These are phyloP conservation scores for Lamprotornis superbus DNA, from an alignment of 2,113 vertebrate species.

Conservation along the genomic window DNA sequence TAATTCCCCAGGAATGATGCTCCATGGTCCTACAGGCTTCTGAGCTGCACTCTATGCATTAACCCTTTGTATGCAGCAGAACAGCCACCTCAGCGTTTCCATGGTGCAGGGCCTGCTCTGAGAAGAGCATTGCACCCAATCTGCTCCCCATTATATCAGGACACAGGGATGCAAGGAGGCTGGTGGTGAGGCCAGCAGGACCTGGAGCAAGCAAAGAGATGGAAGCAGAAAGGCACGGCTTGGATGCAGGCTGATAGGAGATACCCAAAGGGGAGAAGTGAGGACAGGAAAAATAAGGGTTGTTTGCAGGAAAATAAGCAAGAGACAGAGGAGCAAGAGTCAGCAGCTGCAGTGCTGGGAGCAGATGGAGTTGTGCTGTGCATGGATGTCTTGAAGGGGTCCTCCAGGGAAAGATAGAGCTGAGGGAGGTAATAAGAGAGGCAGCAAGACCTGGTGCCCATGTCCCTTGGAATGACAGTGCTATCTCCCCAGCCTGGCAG, in stretches of 20 bases:
- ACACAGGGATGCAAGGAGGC: not conserved
- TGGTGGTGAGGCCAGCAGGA: not conserved
- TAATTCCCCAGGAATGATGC: constrained; percentile 37
- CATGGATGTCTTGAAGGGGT: not conserved
- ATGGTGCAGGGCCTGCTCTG: fast-evolving
- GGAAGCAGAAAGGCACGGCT: not conserved
- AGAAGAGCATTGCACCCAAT: not conserved
- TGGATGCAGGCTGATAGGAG: not conserved
- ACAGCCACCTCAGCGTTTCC: not conserved
- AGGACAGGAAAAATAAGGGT: not conserved
- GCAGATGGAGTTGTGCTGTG: not conserved
- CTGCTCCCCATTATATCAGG: not conserved
- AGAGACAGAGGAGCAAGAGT: not conserved
- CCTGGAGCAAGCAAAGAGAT: not conserved
- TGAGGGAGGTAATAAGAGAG: not conserved
- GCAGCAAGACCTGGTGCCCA: not conserved
- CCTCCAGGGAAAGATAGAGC: not conserved
- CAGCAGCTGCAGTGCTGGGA: not conserved
- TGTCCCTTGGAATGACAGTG: fast-evolving
- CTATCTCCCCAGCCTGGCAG: not conserved
- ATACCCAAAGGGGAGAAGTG: not conserved
- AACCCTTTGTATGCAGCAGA: not conserved
- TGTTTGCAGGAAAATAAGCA: not conserved
- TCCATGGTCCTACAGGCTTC: not conserved
- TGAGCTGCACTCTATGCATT: not conserved